A percentile compares a stretch with the other conserved stretches of the same genome.
These are phyloP conservation scores for Caiman crocodilus DNA, from an alignment of 2,797 vertebrate genomes.

Conservation along the genomic window DNA sequence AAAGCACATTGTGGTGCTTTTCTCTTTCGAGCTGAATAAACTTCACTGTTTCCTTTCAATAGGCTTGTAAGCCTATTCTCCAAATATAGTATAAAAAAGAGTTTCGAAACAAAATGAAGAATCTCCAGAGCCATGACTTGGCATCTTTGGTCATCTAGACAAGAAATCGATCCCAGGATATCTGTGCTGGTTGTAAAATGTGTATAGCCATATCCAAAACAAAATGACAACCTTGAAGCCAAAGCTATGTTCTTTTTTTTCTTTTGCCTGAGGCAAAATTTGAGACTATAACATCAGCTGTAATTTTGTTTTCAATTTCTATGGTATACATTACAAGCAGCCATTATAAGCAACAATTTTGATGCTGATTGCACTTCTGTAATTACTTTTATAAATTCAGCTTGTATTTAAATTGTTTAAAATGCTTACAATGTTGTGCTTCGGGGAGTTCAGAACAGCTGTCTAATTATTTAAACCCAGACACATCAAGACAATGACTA, in stretches of 20 bases:
- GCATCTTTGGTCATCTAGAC: conserved; percentile 27
- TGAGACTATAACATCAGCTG: background rate
- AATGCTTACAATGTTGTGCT: background rate
- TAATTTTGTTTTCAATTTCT: conserved; percentile 22
- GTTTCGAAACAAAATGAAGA: background rate
- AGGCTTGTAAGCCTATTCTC: conserved; percentile 21
- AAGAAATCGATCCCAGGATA: conserved; percentile 28
- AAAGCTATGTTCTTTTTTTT: conserved; percentile 1
- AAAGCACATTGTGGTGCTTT: conserved; percentile 58
- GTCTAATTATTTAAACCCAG: background rate
- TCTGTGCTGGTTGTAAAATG: conserved; percentile 15
- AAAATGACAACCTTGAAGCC: background rate
- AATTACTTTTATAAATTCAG: background rate
- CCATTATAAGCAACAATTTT: background rate
- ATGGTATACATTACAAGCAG: background rate
- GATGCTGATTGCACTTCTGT: background rate
- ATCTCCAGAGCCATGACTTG: background rate
- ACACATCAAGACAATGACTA: background rate
- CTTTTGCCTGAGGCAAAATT: background rate
- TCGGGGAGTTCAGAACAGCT: background rate
- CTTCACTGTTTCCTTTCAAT: background rate
- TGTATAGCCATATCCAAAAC: conserved; percentile 14
- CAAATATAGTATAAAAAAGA: conserved; percentile 21
- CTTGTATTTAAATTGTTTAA: background rate
- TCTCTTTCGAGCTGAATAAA: conserved; percentile 37